Base-by-base conservation (phyloP, 2,888 invertebrate genomes). In the Schizotus pectinicornis region DNA sequence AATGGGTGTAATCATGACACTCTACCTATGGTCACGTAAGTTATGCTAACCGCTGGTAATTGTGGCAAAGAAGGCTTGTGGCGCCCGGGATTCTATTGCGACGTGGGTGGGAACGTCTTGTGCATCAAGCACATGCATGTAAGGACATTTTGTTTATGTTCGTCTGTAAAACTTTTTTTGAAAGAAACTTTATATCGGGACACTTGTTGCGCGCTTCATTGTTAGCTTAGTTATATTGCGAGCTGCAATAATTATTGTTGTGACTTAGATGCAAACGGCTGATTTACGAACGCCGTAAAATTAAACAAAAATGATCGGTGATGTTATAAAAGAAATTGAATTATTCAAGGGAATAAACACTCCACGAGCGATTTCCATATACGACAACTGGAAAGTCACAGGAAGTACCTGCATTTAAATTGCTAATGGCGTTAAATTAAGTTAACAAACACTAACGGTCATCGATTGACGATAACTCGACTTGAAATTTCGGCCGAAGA, bases 81-180 rank as follows among this genome's bases (percentile, higher is more conserved):
- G 53, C 30, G 14, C 22, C 54, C 36, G 41, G 50, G 47, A 22
- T 63, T 54, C 58, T 63, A 59, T 63, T 58, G 53, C 62, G 49
- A 52, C 50, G 63, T 63, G 53, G 52, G 61, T 59, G 53, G 61
- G 54, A 51, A 49, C 35, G 34, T 37, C 52, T 38, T 45, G 48
- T 56, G 46, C 35, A 33, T 48, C 51, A 54, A 57, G 41, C 38
- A 14, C 32, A 22, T 45, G 34, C 32, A 51, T 51, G 46, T 45
- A 22, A 22, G 22, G 2, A 5, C 22, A 50, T 45, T 50, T 59
- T 61, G 61, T 57, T 58, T 63, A 59, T 61, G 60, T 64, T 67
- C 67, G 67, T 68, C 56, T 51, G 64, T 67, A 68, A 67, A 55
- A 63, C 64, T 58, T 45, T 52, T 53, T 61, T 63, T 62, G 65